A percentile compares a stretch with the other conserved stretches of the same genome.
These are phyloP conservation scores for Xiphophorus maculatus DNA, from an alignment of 2,113 vertebrate species.

Conservation along the genomic window DNA sequence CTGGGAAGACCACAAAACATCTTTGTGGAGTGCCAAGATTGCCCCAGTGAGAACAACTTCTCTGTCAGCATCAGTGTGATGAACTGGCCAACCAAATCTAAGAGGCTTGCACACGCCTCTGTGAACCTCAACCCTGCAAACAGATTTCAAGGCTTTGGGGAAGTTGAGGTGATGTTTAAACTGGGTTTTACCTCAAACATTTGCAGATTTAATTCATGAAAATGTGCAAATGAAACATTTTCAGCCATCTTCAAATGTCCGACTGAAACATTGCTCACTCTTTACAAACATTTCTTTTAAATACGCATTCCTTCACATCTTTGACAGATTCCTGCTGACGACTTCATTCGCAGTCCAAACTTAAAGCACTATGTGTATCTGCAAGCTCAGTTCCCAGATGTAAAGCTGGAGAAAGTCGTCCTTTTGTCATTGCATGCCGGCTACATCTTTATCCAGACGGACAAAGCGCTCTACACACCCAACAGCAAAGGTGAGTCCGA, in stretches of 20 bases:
- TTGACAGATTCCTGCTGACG: conserved; percentile 40
- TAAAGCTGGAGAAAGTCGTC: conserved; percentile 63
- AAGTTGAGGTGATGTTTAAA: conserved; percentile 63
- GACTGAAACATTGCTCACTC: too few species aligned
- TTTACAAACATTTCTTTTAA: not conserved
- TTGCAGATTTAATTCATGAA: too few species aligned
- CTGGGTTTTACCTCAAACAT: too few species aligned
- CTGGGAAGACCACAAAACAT: conserved; percentile 63
- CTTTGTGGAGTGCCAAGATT: conserved; percentile 75
- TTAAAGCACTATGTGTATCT: conserved; percentile 69
- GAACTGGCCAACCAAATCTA: conserved; percentile 54
- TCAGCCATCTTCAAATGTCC: too few species aligned
- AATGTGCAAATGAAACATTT: too few species aligned
- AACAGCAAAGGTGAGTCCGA: conserved; percentile 53
- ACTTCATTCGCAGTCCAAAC: conserved; percentile 38
- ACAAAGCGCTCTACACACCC: conserved; percentile 77
- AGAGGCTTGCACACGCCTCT: not conserved
- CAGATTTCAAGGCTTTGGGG: conserved; percentile 52
- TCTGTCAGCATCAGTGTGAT: conserved; percentile 35
- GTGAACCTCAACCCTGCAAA: conserved; percentile 48
- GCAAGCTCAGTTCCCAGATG: conserved; percentile 55
- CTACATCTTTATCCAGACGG: conserved; percentile 76
- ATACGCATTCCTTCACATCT: not conserved
- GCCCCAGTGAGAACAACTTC: not conserved
- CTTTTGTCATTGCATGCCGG: conserved; percentile 72